Evolutionary conservation across 2,888 invertebrate genomes (phyloP).

Genomic region (Pseudanteris insignis): DNA sequence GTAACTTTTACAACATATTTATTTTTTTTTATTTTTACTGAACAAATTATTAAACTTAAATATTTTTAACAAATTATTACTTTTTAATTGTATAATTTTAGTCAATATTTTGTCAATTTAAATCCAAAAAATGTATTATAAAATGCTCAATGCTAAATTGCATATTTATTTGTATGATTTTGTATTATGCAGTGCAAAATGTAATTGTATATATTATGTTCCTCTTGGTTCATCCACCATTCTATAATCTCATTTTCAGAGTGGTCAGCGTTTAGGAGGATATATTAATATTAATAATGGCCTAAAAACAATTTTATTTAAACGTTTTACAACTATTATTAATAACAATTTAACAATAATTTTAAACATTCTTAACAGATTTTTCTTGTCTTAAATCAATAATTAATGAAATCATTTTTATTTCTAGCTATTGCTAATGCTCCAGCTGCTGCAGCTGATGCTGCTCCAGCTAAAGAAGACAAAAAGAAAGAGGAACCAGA

Average conservation of each 20-base stretch:
- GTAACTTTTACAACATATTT: too few species aligned
- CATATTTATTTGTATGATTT: background rate
- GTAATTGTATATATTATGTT: too few species aligned
- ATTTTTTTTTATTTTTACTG: too few species aligned
- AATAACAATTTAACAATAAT: constrained; percentile 14
- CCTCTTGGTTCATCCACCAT: constrained; percentile 61
- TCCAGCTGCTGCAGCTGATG: constrained; percentile 73
- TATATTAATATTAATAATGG: constrained; percentile 50
- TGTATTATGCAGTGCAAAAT: too few species aligned
- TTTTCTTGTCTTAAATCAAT: background rate
- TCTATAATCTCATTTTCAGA: constrained; percentile 49
- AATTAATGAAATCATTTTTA: background rate
- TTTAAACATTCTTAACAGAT: too few species aligned
- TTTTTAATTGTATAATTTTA: too few species aligned
- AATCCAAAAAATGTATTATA: too few species aligned
- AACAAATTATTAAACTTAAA: too few species aligned
- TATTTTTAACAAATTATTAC: too few species aligned
- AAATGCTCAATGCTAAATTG: too few species aligned
- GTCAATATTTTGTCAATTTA: too few species aligned
- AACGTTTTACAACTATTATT: constrained; percentile 10
- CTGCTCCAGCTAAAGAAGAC: constrained; percentile 75
- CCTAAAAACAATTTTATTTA: constrained; percentile 4
- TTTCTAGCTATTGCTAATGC: constrained; percentile 62
- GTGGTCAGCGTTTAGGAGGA: constrained; percentile 60
- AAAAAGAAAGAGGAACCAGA: constrained; percentile 82